Percentiles rank a stretch among this genome's conserved stretches.
phyloP scores from a whole-genome alignment of 2,113 vertebrate genomes.

The Cyanocitta stelleri region DNA sequence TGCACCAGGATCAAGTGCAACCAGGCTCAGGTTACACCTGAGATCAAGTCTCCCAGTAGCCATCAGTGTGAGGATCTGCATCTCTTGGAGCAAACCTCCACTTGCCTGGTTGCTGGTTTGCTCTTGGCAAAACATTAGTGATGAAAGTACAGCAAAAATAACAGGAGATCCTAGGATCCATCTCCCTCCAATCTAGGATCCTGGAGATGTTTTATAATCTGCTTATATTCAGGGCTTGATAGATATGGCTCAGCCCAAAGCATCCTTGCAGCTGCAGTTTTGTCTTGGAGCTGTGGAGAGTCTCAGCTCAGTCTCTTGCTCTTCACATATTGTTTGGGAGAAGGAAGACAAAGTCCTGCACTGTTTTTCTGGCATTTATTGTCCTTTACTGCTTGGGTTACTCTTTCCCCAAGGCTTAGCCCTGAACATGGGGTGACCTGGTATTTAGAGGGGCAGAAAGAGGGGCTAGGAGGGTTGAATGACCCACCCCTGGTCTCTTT shows the following conservation, averaged over 20 bases:
- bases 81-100: not conserved
- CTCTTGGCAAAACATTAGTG: not conserved
- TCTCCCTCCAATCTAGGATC: not conserved
- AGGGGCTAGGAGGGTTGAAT: not conserved
- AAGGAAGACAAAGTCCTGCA: rapidly evolving
- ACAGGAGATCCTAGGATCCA: not conserved
- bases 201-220: not conserved
- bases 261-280: not conserved
- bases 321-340: not conserved
- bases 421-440: not conserved
- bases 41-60: not conserved
- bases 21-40: not conserved
- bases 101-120: not conserved
- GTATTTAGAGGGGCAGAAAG: not conserved
- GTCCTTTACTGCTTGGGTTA: not conserved
- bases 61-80: not conserved
- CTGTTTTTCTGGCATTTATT: not conserved
- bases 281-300: not conserved
- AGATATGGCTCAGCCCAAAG: not conserved
- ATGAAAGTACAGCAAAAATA: not conserved
- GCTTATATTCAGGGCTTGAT: not conserved
- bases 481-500: not conserved
- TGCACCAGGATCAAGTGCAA: not conserved
- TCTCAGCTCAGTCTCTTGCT: not conserved
- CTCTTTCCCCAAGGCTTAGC: not conserved